These are phyloP conservation scores for Platanista minor DNA, from an alignment of 2,113 vertebrate species.

Conservation along the genomic window DNA sequence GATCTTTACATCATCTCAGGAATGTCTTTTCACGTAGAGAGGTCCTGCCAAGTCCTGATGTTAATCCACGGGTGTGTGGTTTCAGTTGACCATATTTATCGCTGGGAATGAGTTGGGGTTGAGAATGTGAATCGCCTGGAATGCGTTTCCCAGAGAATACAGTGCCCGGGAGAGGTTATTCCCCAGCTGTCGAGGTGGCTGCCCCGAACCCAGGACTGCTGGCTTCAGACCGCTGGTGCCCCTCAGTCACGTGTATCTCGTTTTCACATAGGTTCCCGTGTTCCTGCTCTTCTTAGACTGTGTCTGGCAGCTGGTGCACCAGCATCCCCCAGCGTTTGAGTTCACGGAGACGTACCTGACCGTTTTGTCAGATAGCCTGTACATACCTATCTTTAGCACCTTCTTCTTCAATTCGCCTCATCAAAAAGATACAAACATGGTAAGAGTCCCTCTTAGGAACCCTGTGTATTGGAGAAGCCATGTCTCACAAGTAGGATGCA, in stretches of 20 bases:
- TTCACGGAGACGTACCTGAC: constrained; percentile 93
- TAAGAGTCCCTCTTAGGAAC: constrained; percentile 70
- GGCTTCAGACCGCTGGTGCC: accelerated
- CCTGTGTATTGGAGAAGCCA: background rate
- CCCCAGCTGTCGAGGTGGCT: background rate
- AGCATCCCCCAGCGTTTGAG: constrained; percentile 88
- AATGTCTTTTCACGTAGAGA: background rate
- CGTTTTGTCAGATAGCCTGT: constrained; percentile 89
- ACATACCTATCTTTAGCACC: constrained; percentile 90
- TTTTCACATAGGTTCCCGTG: constrained; percentile 82
- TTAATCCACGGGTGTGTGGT: background rate
- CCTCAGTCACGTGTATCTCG: background rate
- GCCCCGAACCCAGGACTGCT: background rate
- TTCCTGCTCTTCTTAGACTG: constrained; percentile 92
- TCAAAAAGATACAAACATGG: constrained; percentile 83
- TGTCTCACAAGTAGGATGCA: background rate
- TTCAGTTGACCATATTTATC: background rate
- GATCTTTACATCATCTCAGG: background rate
- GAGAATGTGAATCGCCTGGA: background rate
- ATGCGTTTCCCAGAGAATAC: background rate
- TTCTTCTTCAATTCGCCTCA: constrained; percentile 91
- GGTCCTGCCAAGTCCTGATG: background rate
- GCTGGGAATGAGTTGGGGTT: background rate
- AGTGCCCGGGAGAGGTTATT: background rate
- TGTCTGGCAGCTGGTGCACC: constrained; percentile 89